These are phyloP conservation scores for Papilio polyxenes DNA, from an alignment of 1,140 invertebrate species.

Conservation along the genomic window DNA sequence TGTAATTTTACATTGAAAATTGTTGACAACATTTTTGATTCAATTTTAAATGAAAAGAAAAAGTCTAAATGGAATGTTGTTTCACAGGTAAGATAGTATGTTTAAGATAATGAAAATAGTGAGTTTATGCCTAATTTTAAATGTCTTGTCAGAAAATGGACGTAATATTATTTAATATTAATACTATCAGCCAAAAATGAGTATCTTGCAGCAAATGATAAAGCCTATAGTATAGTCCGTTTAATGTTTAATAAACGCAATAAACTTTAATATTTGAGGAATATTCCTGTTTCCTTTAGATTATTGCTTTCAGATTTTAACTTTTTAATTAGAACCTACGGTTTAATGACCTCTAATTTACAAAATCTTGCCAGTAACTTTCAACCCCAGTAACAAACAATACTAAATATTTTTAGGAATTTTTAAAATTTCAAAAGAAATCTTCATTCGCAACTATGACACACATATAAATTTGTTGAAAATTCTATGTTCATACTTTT, in stretches of 20 bases:
- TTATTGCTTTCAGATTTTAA: too few species aligned
- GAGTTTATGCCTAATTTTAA: too few species aligned
- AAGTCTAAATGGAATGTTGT: neutral
- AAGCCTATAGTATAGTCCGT: too few species aligned
- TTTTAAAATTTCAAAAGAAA: neutral
- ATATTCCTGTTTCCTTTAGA: too few species aligned
- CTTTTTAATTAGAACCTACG: too few species aligned
- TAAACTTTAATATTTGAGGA: too few species aligned
- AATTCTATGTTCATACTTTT: constrained; percentile 12
- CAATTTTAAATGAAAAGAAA: neutral
- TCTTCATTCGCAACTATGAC: neutral
- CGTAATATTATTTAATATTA: too few species aligned
- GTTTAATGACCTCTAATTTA: neutral
- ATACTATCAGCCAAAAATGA: too few species aligned
- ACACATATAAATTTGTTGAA: neutral
- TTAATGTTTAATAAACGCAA: too few species aligned
- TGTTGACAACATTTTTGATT: constrained; percentile 4
- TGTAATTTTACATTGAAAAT: constrained; percentile 36
- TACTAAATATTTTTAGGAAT: neutral
- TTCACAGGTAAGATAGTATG: neutral
- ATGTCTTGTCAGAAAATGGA: too few species aligned
- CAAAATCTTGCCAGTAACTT: neutral
- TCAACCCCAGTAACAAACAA: neutral
- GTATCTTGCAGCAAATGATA: too few species aligned
- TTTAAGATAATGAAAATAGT: too few species aligned